phyloP scores from a whole-genome alignment of 2,797 vertebrate genomes.

The Tokudaia muenninki region DNA sequence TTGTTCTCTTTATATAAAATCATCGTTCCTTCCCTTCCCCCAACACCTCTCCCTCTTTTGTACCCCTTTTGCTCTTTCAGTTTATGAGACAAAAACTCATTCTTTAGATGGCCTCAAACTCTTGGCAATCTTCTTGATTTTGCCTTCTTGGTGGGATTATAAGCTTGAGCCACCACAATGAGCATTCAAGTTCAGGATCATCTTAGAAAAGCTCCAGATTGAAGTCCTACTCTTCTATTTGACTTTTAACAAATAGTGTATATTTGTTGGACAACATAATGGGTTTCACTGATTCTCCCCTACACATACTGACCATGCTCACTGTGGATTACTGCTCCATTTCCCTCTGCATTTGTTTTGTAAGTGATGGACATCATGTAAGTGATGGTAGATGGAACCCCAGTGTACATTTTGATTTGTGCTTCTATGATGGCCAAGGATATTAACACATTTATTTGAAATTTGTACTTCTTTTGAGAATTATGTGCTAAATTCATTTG shows the following conservation, averaged over 20 bases:
- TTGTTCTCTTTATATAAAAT: conserved; percentile 38
- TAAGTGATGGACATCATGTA: not conserved
- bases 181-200: not conserved
- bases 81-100: not conserved
- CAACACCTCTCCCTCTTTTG: not conserved
- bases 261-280: not conserved
- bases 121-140: not conserved
- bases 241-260: not conserved
- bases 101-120: not conserved
- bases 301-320: not conserved
- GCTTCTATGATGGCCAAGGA: not conserved
- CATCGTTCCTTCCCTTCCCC: not conserved
- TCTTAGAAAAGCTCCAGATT: not conserved
- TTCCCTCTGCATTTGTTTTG: not conserved
- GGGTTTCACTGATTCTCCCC: not conserved
- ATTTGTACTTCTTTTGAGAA: not conserved
- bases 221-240: not conserved
- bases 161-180: not conserved
- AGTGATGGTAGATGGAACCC: not conserved
- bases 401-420: not conserved
- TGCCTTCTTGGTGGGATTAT: not conserved
- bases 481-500: not conserved
- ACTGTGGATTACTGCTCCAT: not conserved
- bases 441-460: not conserved
- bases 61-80: not conserved